These are phyloP conservation scores for Thinocorus orbignyianus DNA, from an alignment of 2,113 vertebrate genomes.

Conservation along the genomic window DNA sequence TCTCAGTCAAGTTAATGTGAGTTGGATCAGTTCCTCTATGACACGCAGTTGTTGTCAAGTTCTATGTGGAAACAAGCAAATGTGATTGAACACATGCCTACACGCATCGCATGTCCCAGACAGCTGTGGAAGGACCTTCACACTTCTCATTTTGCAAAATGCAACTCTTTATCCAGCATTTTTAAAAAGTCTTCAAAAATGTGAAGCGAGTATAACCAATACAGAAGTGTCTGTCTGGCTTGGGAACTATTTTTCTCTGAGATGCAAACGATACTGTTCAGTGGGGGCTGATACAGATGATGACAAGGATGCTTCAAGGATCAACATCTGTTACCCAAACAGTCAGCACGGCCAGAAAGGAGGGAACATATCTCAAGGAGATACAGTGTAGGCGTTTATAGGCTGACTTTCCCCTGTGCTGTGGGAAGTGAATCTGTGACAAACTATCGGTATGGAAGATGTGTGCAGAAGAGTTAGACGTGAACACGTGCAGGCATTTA, in stretches of 20 bases:
- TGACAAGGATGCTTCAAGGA: neutral
- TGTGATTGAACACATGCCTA: neutral
- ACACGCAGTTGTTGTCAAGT: neutral
- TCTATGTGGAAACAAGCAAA: neutral
- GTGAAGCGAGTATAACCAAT: neutral
- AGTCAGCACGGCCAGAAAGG: neutral
- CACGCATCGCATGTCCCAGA: neutral
- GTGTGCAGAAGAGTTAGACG: neutral
- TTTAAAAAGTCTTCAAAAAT: neutral
- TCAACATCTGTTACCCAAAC: neutral
- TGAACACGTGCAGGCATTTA: neutral
- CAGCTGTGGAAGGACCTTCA: neutral
- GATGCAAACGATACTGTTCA: neutral
- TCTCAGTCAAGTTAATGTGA: neutral
- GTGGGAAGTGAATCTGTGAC: neutral
- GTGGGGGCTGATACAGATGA: neutral
- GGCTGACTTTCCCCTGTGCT: neutral
- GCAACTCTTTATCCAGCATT: neutral
- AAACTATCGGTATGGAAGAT: neutral
- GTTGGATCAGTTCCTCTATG: constrained; percentile 2
- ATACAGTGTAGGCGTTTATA: neutral
- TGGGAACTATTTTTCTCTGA: neutral
- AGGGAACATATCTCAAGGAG: neutral
- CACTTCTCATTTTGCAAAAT: neutral
- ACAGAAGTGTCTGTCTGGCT: neutral